Percentiles rank a stretch among this genome's conserved stretches.
These are phyloP conservation scores for Olivierus martensii DNA, from an alignment of 1,140 invertebrate genomes.

Conservation along the genomic window DNA sequence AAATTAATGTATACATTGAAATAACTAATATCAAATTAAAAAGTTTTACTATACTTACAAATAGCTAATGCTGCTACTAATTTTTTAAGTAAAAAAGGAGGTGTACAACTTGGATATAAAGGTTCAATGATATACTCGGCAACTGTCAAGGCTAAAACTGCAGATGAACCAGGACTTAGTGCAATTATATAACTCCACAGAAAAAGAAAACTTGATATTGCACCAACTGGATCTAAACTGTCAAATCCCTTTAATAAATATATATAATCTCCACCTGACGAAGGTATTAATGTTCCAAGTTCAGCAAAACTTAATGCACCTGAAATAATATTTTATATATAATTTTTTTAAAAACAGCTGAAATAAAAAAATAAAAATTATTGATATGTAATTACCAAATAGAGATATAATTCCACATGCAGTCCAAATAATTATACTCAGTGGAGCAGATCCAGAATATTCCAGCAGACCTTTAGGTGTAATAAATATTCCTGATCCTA, in stretches of 20 bases:
- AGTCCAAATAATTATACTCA: conserved; percentile 68
- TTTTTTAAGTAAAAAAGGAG: conserved; percentile 43
- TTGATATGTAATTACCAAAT: not conserved
- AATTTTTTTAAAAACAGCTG: no score
- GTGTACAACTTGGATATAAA: conserved; percentile 60
- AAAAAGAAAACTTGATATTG: conserved; percentile 59
- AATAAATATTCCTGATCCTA: conserved; percentile 81
- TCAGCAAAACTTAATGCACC: conserved; percentile 63
- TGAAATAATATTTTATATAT: conserved; percentile 1
- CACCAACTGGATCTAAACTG: conserved; percentile 40
- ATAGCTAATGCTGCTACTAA: conserved; percentile 42
- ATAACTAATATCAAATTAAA: no score
- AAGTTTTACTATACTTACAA: conserved; percentile 13
- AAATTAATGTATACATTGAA: no score
- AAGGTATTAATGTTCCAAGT: conserved; percentile 44
- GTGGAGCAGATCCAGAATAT: conserved; percentile 65
- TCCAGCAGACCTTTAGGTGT: conserved; percentile 65
- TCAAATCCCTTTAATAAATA: conserved; percentile 36
- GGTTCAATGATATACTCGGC: conserved; percentile 61
- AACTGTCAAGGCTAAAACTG: conserved; percentile 45
- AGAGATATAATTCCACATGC: conserved; percentile 59
- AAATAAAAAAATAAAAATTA: no score
- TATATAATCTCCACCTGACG: conserved; percentile 69
- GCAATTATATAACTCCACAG: conserved; percentile 64
- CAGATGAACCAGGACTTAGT: conserved; percentile 54